These are phyloP conservation scores for Mustela nigripes DNA, from an alignment of 2,113 vertebrate genomes.

Conservation along the genomic window DNA sequence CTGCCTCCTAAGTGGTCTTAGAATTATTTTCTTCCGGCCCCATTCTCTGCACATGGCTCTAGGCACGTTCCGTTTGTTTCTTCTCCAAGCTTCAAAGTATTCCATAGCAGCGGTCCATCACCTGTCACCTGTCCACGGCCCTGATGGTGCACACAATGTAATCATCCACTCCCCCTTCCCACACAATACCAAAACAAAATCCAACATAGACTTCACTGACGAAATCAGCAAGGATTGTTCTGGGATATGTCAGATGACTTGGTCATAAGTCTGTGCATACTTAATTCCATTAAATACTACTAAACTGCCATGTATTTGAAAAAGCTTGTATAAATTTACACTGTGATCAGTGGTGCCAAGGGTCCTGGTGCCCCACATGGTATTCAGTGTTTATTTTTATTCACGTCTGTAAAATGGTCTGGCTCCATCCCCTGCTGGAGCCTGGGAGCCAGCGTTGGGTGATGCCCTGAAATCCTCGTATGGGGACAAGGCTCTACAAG, in stretches of 20 bases:
- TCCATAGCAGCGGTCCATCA: background rate
- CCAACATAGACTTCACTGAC: background rate
- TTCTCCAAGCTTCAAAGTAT: background rate
- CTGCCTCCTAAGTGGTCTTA: background rate
- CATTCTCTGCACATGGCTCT: background rate
- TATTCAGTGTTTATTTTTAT: background rate
- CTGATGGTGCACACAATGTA: background rate
- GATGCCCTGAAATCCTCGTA: background rate
- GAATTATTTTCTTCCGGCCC: background rate
- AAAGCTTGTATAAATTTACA: background rate
- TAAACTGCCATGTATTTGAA: background rate
- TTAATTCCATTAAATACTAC: background rate
- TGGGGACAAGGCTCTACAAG: background rate
- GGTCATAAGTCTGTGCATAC: background rate
- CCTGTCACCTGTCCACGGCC: background rate
- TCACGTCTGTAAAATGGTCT: background rate
- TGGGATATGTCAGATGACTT: background rate
- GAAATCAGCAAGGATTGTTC: background rate
- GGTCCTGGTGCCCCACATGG: too few relatives aligned
- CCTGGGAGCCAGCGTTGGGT: background rate
- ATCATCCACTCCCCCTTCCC: background rate
- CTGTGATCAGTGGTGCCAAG: accelerated
- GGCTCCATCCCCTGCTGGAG: background rate
- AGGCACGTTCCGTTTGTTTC: background rate
- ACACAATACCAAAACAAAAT: background rate